phyloP scores from a whole-genome alignment of 2,113 vertebrate species.

The Myocastor coypus region DNA sequence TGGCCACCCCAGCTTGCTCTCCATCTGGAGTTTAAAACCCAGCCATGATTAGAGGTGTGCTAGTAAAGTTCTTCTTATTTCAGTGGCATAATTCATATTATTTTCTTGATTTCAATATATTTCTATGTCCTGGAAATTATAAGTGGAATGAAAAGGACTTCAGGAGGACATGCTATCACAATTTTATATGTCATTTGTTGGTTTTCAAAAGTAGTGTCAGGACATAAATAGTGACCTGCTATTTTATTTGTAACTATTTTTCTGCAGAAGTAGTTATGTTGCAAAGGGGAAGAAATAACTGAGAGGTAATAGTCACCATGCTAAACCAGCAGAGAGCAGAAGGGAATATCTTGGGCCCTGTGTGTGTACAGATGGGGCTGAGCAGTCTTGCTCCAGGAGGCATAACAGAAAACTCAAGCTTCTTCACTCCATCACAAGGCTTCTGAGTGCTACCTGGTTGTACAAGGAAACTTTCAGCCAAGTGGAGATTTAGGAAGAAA shows the following conservation, averaged over 20 bases:
- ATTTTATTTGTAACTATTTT: background rate
- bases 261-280: background rate
- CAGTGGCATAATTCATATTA: conserved; percentile 2
- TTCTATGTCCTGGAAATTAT: background rate
- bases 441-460: background rate
- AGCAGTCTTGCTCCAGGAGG: background rate
- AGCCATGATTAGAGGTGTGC: background rate
- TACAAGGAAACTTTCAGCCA: background rate
- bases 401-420: background rate
- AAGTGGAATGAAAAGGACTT: background rate
- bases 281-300: background rate
- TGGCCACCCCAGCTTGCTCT: background rate
- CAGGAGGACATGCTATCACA: conserved; percentile 29
- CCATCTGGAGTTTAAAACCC: conserved; percentile 56
- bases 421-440: background rate
- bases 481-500: background rate
- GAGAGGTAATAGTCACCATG: conserved; percentile 43
- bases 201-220: conserved; percentile 10
- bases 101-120: conserved; percentile 51
- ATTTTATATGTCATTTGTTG: conserved; percentile 54
- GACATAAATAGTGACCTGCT: conserved; percentile 8
- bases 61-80: conserved; percentile 14
- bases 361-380: background rate
- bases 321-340: background rate
- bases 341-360: background rate